Conservation (phyloP, 2,888 invertebrate species). For the Stictocephala bisonia region DNA sequence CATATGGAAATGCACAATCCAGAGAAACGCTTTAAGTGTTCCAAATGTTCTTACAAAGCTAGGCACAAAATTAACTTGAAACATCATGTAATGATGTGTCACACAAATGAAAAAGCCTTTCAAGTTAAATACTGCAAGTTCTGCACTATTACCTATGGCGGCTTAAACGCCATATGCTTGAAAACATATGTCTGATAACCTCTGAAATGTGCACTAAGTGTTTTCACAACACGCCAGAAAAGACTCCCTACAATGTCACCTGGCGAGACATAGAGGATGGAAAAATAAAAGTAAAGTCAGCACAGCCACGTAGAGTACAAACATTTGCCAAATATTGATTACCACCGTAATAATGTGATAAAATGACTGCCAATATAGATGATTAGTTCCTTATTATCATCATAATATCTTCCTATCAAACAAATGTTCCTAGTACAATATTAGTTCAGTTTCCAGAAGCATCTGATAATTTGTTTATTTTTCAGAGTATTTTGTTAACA, state of each 20-base stretch:
- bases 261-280: constrained; percentile 22
- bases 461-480: too few relatives aligned
- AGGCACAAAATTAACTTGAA: constrained; percentile 44
- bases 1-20: constrained; percentile 6
- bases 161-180: constrained; percentile 16
- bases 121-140: constrained; percentile 40
- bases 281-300: too few relatives aligned
- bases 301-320: too few relatives aligned
- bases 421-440: too few relatives aligned
- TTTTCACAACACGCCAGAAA: constrained; percentile 34
- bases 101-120: constrained; percentile 44
- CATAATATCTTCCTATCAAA: too few relatives aligned
- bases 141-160: constrained; percentile 19
- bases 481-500: too few relatives aligned
- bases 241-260: constrained; percentile 10
- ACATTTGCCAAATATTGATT: too few relatives aligned
- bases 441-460: too few relatives aligned
- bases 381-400: too few relatives aligned
- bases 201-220: constrained; percentile 33
- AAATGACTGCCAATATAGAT: too few relatives aligned
- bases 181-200: constrained; percentile 40
- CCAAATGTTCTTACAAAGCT: constrained; percentile 31
- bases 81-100: constrained; percentile 40
- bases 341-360: too few relatives aligned
- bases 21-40: constrained; percentile 44